Base-by-base conservation (phyloP, 2,888 invertebrate species). In the Diplolepis rosae region DNA sequence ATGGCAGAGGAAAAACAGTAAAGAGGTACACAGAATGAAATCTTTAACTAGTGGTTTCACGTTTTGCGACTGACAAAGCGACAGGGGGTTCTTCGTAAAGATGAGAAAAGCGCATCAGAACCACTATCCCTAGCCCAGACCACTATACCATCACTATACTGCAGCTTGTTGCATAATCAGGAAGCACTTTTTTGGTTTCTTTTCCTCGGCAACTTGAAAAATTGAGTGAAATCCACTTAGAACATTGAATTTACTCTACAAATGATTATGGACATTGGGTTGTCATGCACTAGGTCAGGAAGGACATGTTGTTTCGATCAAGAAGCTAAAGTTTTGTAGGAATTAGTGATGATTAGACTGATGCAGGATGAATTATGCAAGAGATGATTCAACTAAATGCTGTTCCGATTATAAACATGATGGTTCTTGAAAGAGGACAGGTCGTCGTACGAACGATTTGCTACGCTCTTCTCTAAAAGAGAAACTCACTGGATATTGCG, bases 21-120 rank as follows among this genome's bases (percentile, higher is more conserved):
- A 77, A 72, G 72, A 71, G 74, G 72, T 72, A 67, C 71, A 50
- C 72, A 70, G 71, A 51, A 51, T 28, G 50, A 69, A 66, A 54
- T 70, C 70, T 70, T 68, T 67, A 56, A 70, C 54, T 28, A 66
- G 67, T 54, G 24, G 66, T 61, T 50, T 48, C 54, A 35, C 27
- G 35, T 45, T 56, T 45, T 30, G 51, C 4, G 30, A n/a, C n/a
- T n/a, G n/a, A n/a, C n/a, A n/a, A n/a, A n/a, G 15, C 28, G 54
- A 30, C 30, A n/a, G 18, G 3, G 18, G 30, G 54, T 11, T 9
- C 18, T 18, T 30, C 18, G 11, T 11, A 18, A 32, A 30, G 18
- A 30, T 30, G 51, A 30, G 28, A 15, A n/a, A 54, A 30, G 30
- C 28, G 11, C 9, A 18, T 45, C 45, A 9, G 7, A 54, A 30